phyloP scores from a whole-genome alignment of 2,888 invertebrate species.

The Amiota mariae region DNA sequence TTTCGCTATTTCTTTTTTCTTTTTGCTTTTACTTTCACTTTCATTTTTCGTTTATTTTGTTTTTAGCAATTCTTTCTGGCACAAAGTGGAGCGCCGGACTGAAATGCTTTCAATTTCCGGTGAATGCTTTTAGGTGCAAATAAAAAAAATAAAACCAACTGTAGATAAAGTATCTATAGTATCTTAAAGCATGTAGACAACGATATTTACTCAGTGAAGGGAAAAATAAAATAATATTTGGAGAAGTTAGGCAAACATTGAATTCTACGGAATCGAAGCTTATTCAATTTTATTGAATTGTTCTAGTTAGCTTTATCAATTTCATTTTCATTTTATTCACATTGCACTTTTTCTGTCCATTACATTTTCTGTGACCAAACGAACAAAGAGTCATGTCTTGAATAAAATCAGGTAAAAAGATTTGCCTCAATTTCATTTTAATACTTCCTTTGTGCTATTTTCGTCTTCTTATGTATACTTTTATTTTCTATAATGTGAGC shows the following conservation, averaged over 20 bases:
- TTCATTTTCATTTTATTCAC: no score
- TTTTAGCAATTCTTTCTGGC: neutral
- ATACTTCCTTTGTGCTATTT: no score
- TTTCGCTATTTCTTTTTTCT: no score
- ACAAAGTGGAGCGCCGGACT: slow-evolving; percentile 14
- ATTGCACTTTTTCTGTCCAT: no score
- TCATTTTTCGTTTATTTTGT: neutral
- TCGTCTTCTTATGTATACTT: no score
- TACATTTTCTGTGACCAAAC: no score
- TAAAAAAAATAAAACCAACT: neutral
- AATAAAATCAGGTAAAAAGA: no score
- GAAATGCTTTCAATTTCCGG: slow-evolving; percentile 30
- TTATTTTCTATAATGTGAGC: no score
- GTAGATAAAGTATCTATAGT: slow-evolving; percentile 13
- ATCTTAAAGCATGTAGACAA: neutral
- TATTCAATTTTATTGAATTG: slow-evolving; percentile 47
- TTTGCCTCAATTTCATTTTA: no score
- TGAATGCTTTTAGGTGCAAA: slow-evolving; percentile 20
- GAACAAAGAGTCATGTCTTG: no score
- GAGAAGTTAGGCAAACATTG: neutral
- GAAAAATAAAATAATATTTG: no score
- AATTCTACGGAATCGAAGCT: slow-evolving; percentile 28
- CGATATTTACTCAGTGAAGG: neutral
- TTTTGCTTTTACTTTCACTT: slow-evolving; percentile 1
- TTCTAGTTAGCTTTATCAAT: slow-evolving; percentile 50